Base-by-base conservation (phyloP, 2,888 invertebrate genomes). In the Portevinia maculata region DNA sequence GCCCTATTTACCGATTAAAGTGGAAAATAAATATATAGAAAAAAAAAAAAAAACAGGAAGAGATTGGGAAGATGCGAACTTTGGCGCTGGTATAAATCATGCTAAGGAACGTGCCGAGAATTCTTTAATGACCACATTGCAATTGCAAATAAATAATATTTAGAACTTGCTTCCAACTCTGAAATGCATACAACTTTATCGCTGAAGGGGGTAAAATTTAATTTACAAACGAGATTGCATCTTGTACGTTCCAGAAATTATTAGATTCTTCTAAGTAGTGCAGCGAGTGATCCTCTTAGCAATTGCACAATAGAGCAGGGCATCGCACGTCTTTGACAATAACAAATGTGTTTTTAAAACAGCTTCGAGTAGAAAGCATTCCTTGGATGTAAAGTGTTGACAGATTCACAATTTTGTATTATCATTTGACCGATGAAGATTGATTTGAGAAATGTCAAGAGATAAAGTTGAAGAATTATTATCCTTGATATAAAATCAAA, bases 81-180 rank as follows among this genome's bases (percentile, higher is more conserved):
- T 74, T 57, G 28, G 32, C 30, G 28, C 34, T n/a, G 55, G 50
- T 13, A 74, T 64, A 74, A 64, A 64, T 64, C 73, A 74, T 74
- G 44, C 34, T 37, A 62, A 21, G 46, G 30, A 48, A 64, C 64
- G 64, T 74, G 73, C 62, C 48, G 37, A 30, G 64, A 65, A 74
- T 74, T 21, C 21, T 32, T 55, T 64, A 64, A 65, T 74, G 73
- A 74, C 55, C 46, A 19, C 34, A 48, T 32, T 46, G 39, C 39
- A 24, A 24, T 48, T 64, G 34, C 52, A 53, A 50, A 41, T 50
- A 59, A 59, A 44, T 44, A 52, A 30, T 53, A 52, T 39, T 52
- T 21, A 28, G 21, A 50, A 30, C 15, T 24, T 24, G 24, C 24
- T 24, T 60, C 39, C 41, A 19, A 19, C 24, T 46, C 52, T 44